Evolutionary conservation across 2,797 vertebrate genomes (phyloP).

Genomic region (Sciaenops ocellatus): DNA sequence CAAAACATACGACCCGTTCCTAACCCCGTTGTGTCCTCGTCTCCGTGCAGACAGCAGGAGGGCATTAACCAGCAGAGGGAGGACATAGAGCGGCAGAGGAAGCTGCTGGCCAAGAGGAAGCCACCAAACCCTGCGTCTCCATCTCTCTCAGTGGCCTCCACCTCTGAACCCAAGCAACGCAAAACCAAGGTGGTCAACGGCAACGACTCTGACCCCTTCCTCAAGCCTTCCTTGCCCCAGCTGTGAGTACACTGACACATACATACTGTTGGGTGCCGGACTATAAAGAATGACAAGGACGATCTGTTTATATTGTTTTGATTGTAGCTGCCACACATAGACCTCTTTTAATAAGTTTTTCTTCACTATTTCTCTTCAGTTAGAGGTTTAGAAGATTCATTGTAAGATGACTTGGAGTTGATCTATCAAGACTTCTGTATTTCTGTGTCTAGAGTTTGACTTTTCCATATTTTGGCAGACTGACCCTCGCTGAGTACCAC

Average conservation of each 20-base stretch:
- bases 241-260: constrained; percentile 85
- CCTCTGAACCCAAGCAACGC: constrained; percentile 97
- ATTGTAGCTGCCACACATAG: not conserved
- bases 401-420: not conserved
- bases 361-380: not conserved
- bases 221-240: constrained; percentile 97
- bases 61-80: constrained; percentile 99
- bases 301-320: not conserved
- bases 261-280: not conserved
- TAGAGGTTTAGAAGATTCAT: not conserved
- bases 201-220: constrained; percentile 97
- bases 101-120: constrained; percentile 97
- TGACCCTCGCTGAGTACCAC: constrained; percentile 97
- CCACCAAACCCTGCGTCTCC: constrained; percentile 93
- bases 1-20: not conserved
- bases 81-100: constrained; percentile 98
- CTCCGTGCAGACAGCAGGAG: constrained; percentile 93
- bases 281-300: constrained; percentile 3
- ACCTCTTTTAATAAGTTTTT: not conserved
- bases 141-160: constrained; percentile 91
- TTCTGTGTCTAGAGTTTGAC: not conserved
- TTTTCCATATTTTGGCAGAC: constrained; percentile 78
- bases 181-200: constrained; percentile 99
- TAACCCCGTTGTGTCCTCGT: not conserved
- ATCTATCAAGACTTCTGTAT: not conserved